Evolutionary conservation across 1,140 invertebrate species (phyloP).

Genomic region (Drosophila kikkawai): DNA sequence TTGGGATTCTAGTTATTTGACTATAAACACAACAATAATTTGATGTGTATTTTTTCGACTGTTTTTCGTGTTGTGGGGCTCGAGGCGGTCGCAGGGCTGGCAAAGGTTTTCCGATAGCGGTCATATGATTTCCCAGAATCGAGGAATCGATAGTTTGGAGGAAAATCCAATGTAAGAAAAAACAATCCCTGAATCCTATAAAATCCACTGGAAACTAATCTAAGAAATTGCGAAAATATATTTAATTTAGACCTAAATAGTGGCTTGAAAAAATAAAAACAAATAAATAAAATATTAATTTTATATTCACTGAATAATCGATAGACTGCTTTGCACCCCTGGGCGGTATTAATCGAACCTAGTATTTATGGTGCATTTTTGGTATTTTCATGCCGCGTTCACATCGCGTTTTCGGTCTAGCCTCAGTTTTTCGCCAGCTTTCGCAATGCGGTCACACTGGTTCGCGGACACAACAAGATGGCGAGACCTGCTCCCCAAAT

Average conservation of each 20-base stretch:
- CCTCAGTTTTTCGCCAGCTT: constrained; percentile 59
- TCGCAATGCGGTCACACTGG: constrained; percentile 64
- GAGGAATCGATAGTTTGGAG: constrained; percentile 9
- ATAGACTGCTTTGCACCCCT: background rate
- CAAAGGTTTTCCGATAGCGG: constrained; percentile 17
- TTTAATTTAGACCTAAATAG: background rate
- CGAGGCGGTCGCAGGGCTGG: constrained; percentile 39
- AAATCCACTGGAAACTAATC: background rate
- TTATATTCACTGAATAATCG: background rate
- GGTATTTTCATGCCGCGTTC: constrained; percentile 36
- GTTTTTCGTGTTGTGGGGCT: constrained; percentile 40
- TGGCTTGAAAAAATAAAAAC: background rate
- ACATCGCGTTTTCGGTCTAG: constrained; percentile 16
- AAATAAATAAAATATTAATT: background rate
- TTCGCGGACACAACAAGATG: constrained; percentile 77
- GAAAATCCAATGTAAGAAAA: background rate
- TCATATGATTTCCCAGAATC: constrained; percentile 21
- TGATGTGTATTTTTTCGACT: constrained; percentile 60
- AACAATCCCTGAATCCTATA: too few relatives aligned
- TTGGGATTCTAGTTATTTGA: constrained; percentile 36
- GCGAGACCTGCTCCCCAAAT: constrained; percentile 64
- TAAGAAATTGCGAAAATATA: background rate
- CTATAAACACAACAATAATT: constrained; percentile 45
- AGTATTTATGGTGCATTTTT: constrained; percentile 14
- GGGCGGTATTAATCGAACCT: background rate